Evolutionary conservation across 2,113 vertebrate genomes (phyloP).

Genomic region (Zosterops borbonicus): DNA sequence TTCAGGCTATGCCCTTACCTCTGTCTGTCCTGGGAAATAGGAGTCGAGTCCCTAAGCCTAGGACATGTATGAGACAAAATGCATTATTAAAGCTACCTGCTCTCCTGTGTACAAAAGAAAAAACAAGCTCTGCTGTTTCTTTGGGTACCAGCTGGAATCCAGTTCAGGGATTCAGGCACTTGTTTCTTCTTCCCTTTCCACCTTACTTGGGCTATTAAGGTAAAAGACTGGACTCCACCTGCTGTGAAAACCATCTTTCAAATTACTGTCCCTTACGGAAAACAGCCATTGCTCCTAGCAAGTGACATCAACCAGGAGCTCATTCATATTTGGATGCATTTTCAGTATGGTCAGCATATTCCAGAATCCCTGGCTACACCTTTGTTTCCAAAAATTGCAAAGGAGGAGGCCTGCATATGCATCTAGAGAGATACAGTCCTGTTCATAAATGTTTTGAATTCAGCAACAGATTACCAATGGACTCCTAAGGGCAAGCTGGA

Average conservation of each 20-base stretch:
- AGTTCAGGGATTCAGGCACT: background rate
- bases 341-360: background rate
- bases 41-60: background rate
- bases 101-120: background rate
- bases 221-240: background rate
- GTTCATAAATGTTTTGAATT: background rate
- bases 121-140: background rate
- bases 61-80: background rate
- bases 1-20: background rate
- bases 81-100: background rate
- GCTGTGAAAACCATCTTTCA: background rate
- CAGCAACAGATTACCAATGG: background rate
- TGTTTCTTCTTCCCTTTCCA: background rate
- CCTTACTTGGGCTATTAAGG: background rate
- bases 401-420: background rate
- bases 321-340: background rate
- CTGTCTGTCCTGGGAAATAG: background rate
- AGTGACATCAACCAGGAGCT: background rate
- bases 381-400: background rate
- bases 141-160: background rate
- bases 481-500: background rate
- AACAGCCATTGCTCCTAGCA: background rate
- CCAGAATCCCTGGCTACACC: background rate
- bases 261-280: background rate
- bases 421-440: background rate